These are phyloP conservation scores for Zele albiditarsus DNA, from an alignment of 2,888 invertebrate species.

Conservation along the genomic window DNA sequence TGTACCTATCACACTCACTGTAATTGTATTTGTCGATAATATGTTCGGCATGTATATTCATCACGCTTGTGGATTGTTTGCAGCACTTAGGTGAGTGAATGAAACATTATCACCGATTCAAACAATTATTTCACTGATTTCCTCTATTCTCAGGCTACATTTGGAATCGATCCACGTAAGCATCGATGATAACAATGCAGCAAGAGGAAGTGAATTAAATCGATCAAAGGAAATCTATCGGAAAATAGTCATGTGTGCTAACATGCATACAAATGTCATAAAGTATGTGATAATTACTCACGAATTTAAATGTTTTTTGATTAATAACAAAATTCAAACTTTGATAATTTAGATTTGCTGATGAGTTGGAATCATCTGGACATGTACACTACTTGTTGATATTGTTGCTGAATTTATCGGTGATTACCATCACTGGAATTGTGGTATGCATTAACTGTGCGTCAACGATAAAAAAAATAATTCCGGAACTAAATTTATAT, in stretches of 20 bases:
- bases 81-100: slow-evolving; percentile 43
- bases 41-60: slow-evolving; percentile 45
- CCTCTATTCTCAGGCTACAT: background rate
- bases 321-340: background rate
- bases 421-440: slow-evolving; percentile 45
- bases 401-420: slow-evolving; percentile 39
- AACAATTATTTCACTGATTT: background rate
- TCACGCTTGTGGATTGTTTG: slow-evolving; percentile 46
- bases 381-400: slow-evolving; percentile 35
- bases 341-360: slow-evolving; percentile 30
- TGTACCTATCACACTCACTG: slow-evolving; percentile 35
- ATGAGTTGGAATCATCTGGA: slow-evolving; percentile 35
- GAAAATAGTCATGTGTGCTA: slow-evolving; percentile 7
- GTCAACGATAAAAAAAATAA: too few species aligned
- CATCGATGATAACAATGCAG: background rate
- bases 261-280: slow-evolving; percentile 20
- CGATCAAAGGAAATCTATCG: background rate
- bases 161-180: slow-evolving; percentile 1
- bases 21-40: slow-evolving; percentile 37
- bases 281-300: background rate
- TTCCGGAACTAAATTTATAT: background rate
- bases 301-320: background rate
- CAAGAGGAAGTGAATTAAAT: too few species aligned
- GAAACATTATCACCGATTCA: background rate
- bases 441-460: slow-evolving; percentile 22